A percentile compares a stretch with the other conserved stretches of the same genome.
Conservation (phyloP, 2,113 vertebrate species). For the Anoura caudifer region DNA sequence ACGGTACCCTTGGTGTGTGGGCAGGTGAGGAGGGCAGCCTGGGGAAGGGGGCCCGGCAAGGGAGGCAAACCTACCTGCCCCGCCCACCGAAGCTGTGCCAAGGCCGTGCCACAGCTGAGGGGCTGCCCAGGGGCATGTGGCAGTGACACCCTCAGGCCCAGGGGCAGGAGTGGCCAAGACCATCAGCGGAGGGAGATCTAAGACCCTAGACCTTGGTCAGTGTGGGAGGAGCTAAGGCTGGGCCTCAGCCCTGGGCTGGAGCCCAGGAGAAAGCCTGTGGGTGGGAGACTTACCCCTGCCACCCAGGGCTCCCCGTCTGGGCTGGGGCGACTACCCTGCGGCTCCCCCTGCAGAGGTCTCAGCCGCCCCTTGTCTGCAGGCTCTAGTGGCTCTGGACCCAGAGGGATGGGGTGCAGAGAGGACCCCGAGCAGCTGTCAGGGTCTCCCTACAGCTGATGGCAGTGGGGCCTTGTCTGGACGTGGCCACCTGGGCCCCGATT, state of each 20-base stretch:
- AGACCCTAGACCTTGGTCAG: neutral
- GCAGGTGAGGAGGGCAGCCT: accelerated
- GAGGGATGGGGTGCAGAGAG: accelerated
- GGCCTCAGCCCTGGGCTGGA: neutral
- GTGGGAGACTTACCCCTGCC: neutral
- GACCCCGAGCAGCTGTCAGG: neutral
- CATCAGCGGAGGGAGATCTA: too few relatives aligned
- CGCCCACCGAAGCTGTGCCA: too few relatives aligned
- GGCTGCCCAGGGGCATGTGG: accelerated
- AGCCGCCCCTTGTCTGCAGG: neutral
- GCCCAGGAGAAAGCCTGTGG: accelerated
- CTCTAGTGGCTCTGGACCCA: neutral
- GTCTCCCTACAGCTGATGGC: neutral
- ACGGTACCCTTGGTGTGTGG: accelerated
- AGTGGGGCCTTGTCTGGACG: accelerated
- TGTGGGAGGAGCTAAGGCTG: neutral
- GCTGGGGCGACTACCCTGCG: accelerated
- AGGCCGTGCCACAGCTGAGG: neutral
- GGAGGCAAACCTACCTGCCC: neutral
- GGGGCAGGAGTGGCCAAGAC: neutral
- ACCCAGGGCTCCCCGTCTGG: accelerated
- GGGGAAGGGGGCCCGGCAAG: neutral
- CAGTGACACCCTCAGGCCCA: accelerated
- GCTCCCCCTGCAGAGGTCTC: accelerated
- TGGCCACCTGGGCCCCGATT: accelerated